phyloP scores from a whole-genome alignment of 2,797 vertebrate genomes.

The Columba guinea region DNA sequence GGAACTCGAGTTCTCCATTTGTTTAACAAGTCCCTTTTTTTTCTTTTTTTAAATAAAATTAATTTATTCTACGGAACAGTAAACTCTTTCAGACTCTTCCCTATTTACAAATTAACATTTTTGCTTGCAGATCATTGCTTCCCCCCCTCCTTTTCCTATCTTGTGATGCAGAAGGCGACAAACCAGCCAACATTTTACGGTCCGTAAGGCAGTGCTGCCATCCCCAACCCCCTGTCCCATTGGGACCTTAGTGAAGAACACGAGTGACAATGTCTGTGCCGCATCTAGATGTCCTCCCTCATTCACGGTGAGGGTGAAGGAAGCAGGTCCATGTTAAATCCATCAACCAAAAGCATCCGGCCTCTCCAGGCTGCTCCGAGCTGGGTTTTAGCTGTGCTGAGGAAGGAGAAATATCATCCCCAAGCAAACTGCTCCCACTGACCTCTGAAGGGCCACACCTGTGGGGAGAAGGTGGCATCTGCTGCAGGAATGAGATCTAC shows the following conservation, averaged over 20 bases:
- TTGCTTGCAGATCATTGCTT: slow-evolving; percentile 8
- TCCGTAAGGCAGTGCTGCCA: slow-evolving; percentile 9
- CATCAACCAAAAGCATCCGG: background rate
- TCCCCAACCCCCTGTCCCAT: background rate
- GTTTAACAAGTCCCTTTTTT: slow-evolving; percentile 24
- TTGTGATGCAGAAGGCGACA: background rate
- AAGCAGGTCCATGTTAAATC: background rate
- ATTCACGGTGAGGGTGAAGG: rapidly evolving
- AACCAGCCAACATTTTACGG: background rate
- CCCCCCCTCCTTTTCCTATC: background rate
- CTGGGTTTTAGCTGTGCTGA: background rate
- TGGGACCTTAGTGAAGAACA: background rate
- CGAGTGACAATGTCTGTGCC: rapidly evolving
- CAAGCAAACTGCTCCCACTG: background rate
- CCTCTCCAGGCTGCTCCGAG: background rate
- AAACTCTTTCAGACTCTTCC: slow-evolving; percentile 66
- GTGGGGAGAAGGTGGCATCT: background rate
- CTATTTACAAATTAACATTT: slow-evolving; percentile 72
- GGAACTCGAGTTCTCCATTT: background rate
- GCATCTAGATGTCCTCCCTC: background rate
- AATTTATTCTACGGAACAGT: slow-evolving; percentile 72
- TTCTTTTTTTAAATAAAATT: slow-evolving; percentile 68
- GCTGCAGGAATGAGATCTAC: background rate
- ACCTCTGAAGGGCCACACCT: rapidly evolving
- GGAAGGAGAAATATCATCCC: background rate